Evolutionary conservation across 2,113 vertebrate genomes (phyloP), one percentile per base, ranked within the genome.

Genomic region (Myxocyprinus asiaticus): DNA sequence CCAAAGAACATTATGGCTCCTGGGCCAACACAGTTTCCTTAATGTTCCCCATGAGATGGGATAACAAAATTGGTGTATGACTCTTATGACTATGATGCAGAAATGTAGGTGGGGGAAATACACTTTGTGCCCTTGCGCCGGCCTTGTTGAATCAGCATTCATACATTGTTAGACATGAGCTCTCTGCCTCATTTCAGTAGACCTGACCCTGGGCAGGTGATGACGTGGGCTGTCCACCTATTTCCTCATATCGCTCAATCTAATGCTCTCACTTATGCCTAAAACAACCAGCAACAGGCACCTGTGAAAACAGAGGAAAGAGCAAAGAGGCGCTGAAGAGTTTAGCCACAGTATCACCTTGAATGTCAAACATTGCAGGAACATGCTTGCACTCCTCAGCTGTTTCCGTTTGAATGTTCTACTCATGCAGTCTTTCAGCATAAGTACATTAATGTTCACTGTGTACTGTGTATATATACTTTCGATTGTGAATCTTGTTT

Each of bases 221-320:
- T 87, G 86, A 83, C 73, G 79, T 74, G 50, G 71, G 67, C 50
- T 63, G 62, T 51, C 45, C 66, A 42, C 44, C 67, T 14, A 77
- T 55, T 47, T 78, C 47, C 58, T 81, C 67, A 22, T 22, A 14
- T 15, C 62, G 7, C 77, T 15, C 68, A 7, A 22, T 51, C 67
- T 42, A 44, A 62, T 5, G 53, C 47, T 45, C n/a, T 59, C 43
- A 47, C 55, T 44, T 80, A 55, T 53, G 53, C 65, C 58, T 70
- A 59, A 76, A 69, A 22, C 64, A 73, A 51, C 51, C 62, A 58
- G 67, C 17, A 71, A 44, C 44, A 55, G 76, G 12, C 83, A 85
- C 82, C 86, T 88, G 86, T 86, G 67, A 86, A 85, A 88, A 87
- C 85, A 88, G 77, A 84, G 75, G 64, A 66, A 82, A 76, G 47